Base-by-base conservation (phyloP, 2,888 invertebrate species). In the Anaspis maculata region DNA sequence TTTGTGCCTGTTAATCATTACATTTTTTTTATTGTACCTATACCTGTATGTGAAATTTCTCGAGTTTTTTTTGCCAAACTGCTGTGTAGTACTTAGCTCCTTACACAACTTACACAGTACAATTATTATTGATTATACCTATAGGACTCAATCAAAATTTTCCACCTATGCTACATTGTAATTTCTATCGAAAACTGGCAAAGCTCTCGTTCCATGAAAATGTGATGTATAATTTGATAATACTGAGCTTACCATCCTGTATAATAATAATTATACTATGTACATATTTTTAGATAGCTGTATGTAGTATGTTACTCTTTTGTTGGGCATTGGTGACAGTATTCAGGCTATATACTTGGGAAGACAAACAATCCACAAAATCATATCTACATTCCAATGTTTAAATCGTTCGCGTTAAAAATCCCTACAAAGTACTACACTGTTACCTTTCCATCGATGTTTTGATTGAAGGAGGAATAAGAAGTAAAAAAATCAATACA, bases 241-340 rank as follows among this genome's bases (percentile, higher is more conserved):
- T 41, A 42, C 46, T 48, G 45, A 45, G 47, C 52, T 49, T 46
- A 48, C 48, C 45, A 43, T n/a, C n/a, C n/a, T n/a, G n/a, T n/a
- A n/a, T n/a, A n/a, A n/a, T n/a, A n/a, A 47, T 42, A 45, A 44
- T 48, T 37, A 37, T 37, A 49, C 44, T 40, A 30, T 52, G 51
- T 52, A 53, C 40, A 51, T 54, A 52, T 39, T 38, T 41, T 39
- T 48, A 51, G 44, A 44, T 54, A 47, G 45, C 44, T 51, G 52
- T 52, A 52, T 54, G 50, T 54, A n/a, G n/a, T n/a, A 49, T 52
- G 45, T 48, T 52, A 44, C 37, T 49, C 48, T 48, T 54, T 52
- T 48, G 54, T 54, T 56, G 54, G 53, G 56, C 56, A 56, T 56
- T 54, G 47, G 51, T 51, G 46, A 45, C 44, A 43, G 43, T 49